Conservation (phyloP, 2,888 invertebrate genomes). For the Quadroppia sp. region DNA sequence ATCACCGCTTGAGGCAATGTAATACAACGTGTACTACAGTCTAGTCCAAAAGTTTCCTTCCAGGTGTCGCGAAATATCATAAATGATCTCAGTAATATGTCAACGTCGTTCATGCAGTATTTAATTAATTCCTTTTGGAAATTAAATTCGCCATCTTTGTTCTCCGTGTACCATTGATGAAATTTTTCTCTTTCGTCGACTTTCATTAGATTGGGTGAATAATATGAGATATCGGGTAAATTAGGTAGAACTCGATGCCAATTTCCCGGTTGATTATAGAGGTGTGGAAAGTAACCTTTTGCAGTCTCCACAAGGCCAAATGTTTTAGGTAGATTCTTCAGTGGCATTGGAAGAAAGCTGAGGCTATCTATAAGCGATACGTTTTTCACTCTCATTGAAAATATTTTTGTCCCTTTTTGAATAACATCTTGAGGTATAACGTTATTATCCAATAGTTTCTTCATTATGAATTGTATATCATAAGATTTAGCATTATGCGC, state of each 20-base stretch:
- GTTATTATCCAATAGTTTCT: constrained; percentile 15
- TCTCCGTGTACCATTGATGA: constrained; percentile 32
- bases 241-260: constrained; percentile 11
- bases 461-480: constrained; percentile 42
- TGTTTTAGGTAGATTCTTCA: constrained; percentile 31
- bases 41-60: constrained; percentile 30
- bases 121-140: constrained; percentile 45
- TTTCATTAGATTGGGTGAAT: neutral
- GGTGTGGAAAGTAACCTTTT: constrained; percentile 42
- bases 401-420: constrained; percentile 31
- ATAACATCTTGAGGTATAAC: neutral
- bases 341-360: constrained; percentile 33
- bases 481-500: constrained; percentile 43
- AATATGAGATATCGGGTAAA: constrained; percentile 8
- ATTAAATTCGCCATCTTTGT: constrained; percentile 44
- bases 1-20: constrained; percentile 47
- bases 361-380: constrained; percentile 31
- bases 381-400: constrained; percentile 20
- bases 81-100: constrained; percentile 35
- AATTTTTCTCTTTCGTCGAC: neutral
- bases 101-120: constrained; percentile 47
- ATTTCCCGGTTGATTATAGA: constrained; percentile 40
- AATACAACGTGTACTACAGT: constrained; percentile 43
- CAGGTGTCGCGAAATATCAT: constrained; percentile 41
- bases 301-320: constrained; percentile 5